Evolutionary conservation across 2,113 vertebrate genomes (phyloP), one percentile per base, ranked within the genome.

Genomic region (Onychostoma macrolepis): DNA sequence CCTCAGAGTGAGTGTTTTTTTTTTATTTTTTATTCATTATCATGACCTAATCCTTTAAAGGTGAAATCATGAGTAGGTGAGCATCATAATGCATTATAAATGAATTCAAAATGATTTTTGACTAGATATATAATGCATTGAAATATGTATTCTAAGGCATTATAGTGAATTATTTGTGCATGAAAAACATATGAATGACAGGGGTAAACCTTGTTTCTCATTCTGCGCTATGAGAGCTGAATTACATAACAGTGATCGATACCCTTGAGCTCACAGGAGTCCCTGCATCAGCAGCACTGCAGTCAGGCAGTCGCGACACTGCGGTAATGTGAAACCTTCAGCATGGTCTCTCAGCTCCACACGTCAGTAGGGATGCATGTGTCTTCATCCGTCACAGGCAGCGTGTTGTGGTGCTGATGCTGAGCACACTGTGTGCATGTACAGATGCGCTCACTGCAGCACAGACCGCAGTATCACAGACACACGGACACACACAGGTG

Each of bases 211-310:
- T 30, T 26, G 45, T 28, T 50, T 50, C 19, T 30, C 11, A 9
- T 15, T 24, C 4, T 50, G 17, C 71, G n/a, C 65, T 45, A 2
- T 41, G 41, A 61, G 45, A 45, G 30, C 28, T 41, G 63, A 48
- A 41, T 88, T 85, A 85, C 76, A 56, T 87, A 85, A 87, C 36
- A 17, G 63, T 26, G 78, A 82, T 80, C 61, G 72, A 88, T 87
- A 75, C 9, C 36, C 81, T 80, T 41, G 67, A 61, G 48, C 53
- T 67, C 48, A 26, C 53, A 13, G 28, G 33, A 78, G 69, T 86
- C 26, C 50, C 77, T 61, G 81, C 87, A 76, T 88, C 80, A 83
- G 72, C 83, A 80, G 65, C 78, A 43, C 87, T 87, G 71, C 75
- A 41, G 77, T 50, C 43, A 45, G 41, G 9, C 28, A 43, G 7